phyloP scores from a whole-genome alignment of 2,888 invertebrate genomes.

The Portevinia maculata region DNA sequence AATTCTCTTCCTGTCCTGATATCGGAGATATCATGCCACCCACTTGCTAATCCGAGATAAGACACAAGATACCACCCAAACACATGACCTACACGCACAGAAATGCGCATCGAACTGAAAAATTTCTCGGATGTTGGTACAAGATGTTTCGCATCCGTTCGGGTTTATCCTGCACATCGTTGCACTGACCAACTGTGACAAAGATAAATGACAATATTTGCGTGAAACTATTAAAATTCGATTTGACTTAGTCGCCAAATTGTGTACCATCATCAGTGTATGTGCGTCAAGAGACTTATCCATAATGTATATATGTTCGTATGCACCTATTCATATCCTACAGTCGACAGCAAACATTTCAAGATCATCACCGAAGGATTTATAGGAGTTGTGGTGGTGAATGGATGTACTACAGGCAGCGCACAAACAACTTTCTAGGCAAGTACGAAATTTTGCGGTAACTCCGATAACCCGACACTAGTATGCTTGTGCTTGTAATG shows the following conservation, averaged over 20 bases:
- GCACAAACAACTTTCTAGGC: neutral
- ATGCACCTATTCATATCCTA: too few species aligned
- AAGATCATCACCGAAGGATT: conserved; percentile 71
- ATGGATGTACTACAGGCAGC: conserved; percentile 13
- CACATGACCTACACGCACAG: neutral
- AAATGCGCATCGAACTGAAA: conserved; percentile 32
- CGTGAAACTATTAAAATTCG: conserved; percentile 70
- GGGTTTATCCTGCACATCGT: conserved; percentile 12
- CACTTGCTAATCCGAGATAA: conserved; percentile 8
- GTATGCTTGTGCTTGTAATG: conserved; percentile 51
- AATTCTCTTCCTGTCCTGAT: conserved; percentile 3
- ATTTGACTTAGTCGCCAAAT: conserved; percentile 70
- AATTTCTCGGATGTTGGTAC: conserved; percentile 43
- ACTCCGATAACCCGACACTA: conserved; percentile 31
- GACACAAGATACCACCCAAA: neutral
- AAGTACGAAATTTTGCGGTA: conserved; percentile 21
- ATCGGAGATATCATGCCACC: conserved; percentile 8
- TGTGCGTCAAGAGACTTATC: neutral
- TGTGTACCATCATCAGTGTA: conserved; percentile 50
- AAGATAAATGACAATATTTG: conserved; percentile 69
- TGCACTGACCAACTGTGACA: conserved; percentile 28
- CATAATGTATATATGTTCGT: neutral
- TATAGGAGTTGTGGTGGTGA: conserved; percentile 46
- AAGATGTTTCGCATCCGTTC: conserved; percentile 41
- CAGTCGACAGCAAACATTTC: conserved; percentile 68